Base-by-base conservation (phyloP, 92 coral and sea anemone genomes). In the Diadumene lineata region DNA sequence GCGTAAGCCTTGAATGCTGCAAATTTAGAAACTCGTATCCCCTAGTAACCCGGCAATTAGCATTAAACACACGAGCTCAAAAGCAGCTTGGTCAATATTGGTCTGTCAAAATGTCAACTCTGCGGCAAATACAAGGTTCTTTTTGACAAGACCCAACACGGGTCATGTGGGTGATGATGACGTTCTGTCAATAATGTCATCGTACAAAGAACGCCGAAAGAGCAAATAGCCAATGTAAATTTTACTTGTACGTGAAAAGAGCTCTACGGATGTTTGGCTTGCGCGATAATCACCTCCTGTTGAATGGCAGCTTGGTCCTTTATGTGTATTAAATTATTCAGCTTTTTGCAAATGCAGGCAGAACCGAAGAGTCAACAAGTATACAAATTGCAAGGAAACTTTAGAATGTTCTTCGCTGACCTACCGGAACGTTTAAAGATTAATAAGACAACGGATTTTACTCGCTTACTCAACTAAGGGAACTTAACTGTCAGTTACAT, bases 161-260 rank as follows among this genome's bases (percentile, higher is more conserved):
- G 82, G 65, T 69, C 70, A 77, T 81, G 87, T 83, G 92, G 85
- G 88, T 82, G 91, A 82, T 56, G 63, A 44, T 61, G 84, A 83
- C 81, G 69, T 82, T 26, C 66, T 72, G 93, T 85, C 88, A 85
- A 31, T 64, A 73, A 72, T 79, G 90, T 91, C 97, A 85, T 61
- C 24, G 73, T 74, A 84, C 97, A 91, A 91, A 91, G 97, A 91
- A 79, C 80, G 66, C 97, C 97, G 97, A 84, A 69, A 84, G 78
- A 84, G 88, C 88, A 91, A 91, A 91, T 90, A 88, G 63, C 80
- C 78, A 84, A 88, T 81, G 93, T 88, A 85, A 91, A 85, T 84
- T 88, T 84, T 81, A 74, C 81, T 66, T 75, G 87, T 84, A 88
- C 85, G 90, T 88, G 97, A 91, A 88, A 87, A 88, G 88, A 80